phyloP scores from a whole-genome alignment of 2,888 invertebrate species.

The Eristalinus aeneus region DNA sequence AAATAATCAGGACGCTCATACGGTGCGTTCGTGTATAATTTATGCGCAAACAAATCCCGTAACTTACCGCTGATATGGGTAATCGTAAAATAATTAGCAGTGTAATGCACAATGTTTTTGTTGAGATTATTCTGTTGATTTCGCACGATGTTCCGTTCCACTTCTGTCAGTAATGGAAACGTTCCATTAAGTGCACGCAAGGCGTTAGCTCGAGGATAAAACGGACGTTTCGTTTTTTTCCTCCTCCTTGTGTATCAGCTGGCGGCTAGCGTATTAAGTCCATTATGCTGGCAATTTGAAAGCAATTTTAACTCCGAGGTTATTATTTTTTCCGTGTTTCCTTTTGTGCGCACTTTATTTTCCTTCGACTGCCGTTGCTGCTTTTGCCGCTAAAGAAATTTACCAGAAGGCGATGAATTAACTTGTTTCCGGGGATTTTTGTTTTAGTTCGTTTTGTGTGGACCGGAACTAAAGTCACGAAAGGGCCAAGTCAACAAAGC shows the following conservation, averaged over 20 bases:
- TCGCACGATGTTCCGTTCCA: conserved; percentile 2
- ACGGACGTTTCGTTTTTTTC: conserved; percentile 15
- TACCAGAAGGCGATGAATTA: conserved; percentile 45
- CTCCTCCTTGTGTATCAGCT: conserved; percentile 40
- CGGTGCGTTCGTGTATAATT: not conserved
- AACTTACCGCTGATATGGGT: not conserved
- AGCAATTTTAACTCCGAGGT: conserved; percentile 61
- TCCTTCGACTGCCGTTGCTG: conserved; percentile 1
- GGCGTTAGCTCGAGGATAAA: conserved; percentile 6
- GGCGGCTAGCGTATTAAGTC: conserved; percentile 45
- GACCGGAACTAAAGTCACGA: conserved; percentile 60
- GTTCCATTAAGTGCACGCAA: conserved; percentile 61
- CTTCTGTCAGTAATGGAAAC: conserved; percentile 48
- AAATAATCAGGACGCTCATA: not conserved
- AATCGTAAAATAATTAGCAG: not conserved
- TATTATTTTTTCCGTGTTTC: conserved; percentile 53
- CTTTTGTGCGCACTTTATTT: conserved; percentile 1
- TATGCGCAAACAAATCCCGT: not conserved
- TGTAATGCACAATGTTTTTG: not conserved
- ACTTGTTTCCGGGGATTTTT: conserved; percentile 43
- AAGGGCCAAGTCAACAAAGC: conserved; percentile 49
- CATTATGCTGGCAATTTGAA: conserved; percentile 61
- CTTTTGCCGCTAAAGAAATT: conserved; percentile 4
- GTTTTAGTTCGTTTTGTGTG: conserved; percentile 17
- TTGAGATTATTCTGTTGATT: not conserved